These are phyloP conservation scores for Ditylenchus dipsaci DNA, from an alignment of 1,140 invertebrate genomes.

Conservation along the genomic window DNA sequence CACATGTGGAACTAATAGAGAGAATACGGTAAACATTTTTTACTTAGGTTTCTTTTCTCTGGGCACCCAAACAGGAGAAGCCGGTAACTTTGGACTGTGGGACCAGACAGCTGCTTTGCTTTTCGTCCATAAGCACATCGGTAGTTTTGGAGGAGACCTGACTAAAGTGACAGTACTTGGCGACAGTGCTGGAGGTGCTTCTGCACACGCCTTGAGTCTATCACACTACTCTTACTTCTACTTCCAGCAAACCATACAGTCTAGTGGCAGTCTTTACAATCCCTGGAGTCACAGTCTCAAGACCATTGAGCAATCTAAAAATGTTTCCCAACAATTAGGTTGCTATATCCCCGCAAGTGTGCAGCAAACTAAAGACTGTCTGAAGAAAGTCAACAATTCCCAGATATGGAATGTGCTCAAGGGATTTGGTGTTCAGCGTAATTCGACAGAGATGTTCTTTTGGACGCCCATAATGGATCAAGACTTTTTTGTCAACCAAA, in stretches of 20 bases:
- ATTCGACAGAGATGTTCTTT: not conserved
- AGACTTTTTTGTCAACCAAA: not conserved
- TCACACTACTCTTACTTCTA: constrained; percentile 2
- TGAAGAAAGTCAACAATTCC: not conserved
- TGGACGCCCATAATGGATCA: not conserved
- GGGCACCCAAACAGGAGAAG: too few relatives aligned
- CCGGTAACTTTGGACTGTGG: too few relatives aligned
- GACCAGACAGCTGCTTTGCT: too few relatives aligned
- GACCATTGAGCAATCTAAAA: not conserved
- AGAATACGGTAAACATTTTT: too few relatives aligned
- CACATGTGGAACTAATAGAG: too few relatives aligned
- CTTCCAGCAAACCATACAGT: not conserved
- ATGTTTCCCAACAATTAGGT: not conserved
- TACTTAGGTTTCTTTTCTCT: too few relatives aligned
- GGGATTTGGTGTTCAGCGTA: too few relatives aligned
- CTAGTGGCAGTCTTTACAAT: not conserved
- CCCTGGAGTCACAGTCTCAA: not conserved
- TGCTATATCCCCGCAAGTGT: too few relatives aligned
- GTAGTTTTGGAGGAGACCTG: too few relatives aligned
- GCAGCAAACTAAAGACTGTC: not conserved
- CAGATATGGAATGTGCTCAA: not conserved
- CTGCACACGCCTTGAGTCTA: constrained; percentile 12
- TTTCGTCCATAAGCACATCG: too few relatives aligned
- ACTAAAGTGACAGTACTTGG: too few relatives aligned
- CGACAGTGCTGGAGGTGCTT: too few relatives aligned